These are phyloP conservation scores for Sinocyclocheilus maitianheensis DNA, from an alignment of 2,113 vertebrate species.

Conservation along the genomic window DNA sequence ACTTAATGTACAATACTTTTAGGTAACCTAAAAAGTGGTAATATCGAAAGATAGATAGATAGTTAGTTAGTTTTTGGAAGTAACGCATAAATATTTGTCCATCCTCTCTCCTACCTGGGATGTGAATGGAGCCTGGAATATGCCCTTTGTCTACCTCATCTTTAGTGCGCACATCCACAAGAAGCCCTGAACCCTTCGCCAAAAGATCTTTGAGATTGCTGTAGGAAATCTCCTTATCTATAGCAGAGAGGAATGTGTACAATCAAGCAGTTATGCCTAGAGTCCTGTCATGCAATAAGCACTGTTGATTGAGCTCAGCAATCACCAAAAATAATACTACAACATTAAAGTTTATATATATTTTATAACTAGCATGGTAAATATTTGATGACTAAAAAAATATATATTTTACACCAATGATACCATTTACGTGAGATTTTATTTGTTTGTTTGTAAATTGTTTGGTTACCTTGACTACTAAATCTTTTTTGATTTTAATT, in stretches of 20 bases:
- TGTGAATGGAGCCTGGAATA: constrained; percentile 68
- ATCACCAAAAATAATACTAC: not conserved
- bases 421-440: not conserved
- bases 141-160: constrained; percentile 67
- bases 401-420: not conserved
- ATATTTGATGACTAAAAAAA: not conserved
- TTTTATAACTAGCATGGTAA: not conserved
- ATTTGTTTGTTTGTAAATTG: not conserved
- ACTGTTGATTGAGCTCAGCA: not conserved
- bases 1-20: not conserved
- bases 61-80: too few relatives aligned
- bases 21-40: too few relatives aligned
- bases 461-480: not conserved
- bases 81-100: too few relatives aligned
- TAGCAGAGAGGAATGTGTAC: constrained; percentile 1
- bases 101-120: constrained; percentile 68
- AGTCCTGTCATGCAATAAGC: not conserved
- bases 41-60: too few relatives aligned
- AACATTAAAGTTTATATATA: not conserved
- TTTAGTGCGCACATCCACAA: constrained; percentile 76
- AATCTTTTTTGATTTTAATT: not conserved
- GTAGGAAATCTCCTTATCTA: constrained; percentile 68
- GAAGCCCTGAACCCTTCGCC: constrained; percentile 60
- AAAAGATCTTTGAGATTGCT: constrained; percentile 71
- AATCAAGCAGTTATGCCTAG: not conserved